phyloP scores from a whole-genome alignment of 2,888 invertebrate species.

The Eurytoma adleriae region DNA sequence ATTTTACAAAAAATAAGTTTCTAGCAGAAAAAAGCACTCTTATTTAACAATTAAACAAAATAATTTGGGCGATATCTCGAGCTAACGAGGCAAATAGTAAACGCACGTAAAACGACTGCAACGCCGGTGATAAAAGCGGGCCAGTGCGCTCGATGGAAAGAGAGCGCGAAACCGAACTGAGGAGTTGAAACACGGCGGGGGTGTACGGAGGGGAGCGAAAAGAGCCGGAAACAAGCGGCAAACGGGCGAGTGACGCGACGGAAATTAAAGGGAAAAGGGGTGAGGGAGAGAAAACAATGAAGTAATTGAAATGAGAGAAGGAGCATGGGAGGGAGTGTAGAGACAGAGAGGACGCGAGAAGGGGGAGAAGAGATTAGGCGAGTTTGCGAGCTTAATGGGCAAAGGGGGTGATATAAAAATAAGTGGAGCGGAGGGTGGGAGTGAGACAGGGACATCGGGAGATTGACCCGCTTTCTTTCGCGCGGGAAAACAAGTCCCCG shows the following conservation, averaged over 20 bases:
- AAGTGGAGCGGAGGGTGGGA: conserved; percentile 6
- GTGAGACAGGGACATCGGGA: conserved; percentile 19
- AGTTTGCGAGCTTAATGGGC: conserved; percentile 35
- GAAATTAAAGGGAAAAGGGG: conserved; percentile 13
- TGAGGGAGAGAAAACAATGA: conserved; percentile 29
- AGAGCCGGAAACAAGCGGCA: neutral
- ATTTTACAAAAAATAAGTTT: too few relatives aligned
- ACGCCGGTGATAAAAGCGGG: too few relatives aligned
- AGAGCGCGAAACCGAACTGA: too few relatives aligned
- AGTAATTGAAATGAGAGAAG: conserved; percentile 44
- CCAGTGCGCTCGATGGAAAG: too few relatives aligned
- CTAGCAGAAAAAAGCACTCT: too few relatives aligned
- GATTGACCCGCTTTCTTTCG: conserved; percentile 33
- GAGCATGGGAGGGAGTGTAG: neutral
- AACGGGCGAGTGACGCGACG: conserved; percentile 4
- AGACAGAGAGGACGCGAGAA: conserved; percentile 7
- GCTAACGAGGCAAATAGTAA: too few relatives aligned
- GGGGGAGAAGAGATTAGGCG: conserved; percentile 27
- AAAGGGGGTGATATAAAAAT: conserved; percentile 33
- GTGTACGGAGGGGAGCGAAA: neutral
- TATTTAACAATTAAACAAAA: too few relatives aligned
- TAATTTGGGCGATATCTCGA: too few relatives aligned
- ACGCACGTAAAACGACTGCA: too few relatives aligned
- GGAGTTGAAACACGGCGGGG: neutral
- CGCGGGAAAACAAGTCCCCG: conserved; percentile 21